phyloP scores from a whole-genome alignment of 2,797 vertebrate species.

The Melanotaenia parkinsoni region DNA sequence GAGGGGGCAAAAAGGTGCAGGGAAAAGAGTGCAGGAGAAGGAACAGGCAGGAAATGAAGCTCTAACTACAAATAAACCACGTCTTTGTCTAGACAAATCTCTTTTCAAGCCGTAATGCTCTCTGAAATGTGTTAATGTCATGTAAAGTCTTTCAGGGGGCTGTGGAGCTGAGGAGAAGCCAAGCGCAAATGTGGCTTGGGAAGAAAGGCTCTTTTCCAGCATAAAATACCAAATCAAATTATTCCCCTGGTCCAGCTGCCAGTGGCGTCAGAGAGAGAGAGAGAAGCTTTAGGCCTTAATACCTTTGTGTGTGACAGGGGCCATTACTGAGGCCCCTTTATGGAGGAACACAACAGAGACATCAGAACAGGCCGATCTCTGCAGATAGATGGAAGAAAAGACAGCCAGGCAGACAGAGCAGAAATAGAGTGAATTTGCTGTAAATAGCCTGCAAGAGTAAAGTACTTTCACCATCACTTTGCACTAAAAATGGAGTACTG shows the following conservation, averaged over 20 bases:
- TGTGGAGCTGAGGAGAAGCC: constrained; percentile 71
- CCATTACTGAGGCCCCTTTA: constrained; percentile 75
- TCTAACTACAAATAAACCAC: constrained; percentile 87
- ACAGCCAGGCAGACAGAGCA: constrained; percentile 27
- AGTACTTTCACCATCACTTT: constrained; percentile 16
- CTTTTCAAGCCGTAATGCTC: constrained; percentile 85
- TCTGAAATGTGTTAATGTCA: constrained; percentile 88
- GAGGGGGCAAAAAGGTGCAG: constrained; percentile 64
- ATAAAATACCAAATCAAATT: constrained; percentile 87
- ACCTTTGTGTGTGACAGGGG: constrained; percentile 82
- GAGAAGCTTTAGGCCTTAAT: constrained; percentile 76
- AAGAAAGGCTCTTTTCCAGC: constrained; percentile 84
- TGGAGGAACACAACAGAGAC: constrained; percentile 70
- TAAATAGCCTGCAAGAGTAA: constrained; percentile 22
- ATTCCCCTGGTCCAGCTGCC: constrained; percentile 84
- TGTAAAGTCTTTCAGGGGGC: constrained; percentile 85
- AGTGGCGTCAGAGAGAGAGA: constrained; percentile 65
- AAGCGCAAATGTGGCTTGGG: constrained; percentile 79
- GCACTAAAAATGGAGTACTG: constrained; percentile 5
- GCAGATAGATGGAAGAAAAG: constrained; percentile 57
- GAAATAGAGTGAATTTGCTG: constrained; percentile 31
- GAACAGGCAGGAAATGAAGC: constrained; percentile 87
- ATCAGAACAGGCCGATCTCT: constrained; percentile 55
- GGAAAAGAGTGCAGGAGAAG: constrained; percentile 69
- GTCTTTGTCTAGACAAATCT: constrained; percentile 89